These are phyloP conservation scores for Cheirogaleus major DNA, from an alignment of 2,797 vertebrate species.

Conservation along the genomic window DNA sequence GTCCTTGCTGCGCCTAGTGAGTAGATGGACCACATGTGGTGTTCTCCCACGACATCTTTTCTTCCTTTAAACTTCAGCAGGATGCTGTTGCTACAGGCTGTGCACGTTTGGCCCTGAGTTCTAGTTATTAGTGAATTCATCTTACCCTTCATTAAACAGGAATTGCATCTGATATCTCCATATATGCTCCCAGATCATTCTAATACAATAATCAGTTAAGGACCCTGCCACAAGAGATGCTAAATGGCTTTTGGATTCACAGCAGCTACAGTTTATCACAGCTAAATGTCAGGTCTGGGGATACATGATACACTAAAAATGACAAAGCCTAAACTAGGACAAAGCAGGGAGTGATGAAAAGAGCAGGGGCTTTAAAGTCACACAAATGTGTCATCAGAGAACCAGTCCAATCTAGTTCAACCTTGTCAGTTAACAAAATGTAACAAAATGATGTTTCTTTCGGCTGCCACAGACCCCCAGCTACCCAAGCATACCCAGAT, in stretches of 20 bases:
- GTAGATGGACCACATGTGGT: accelerated
- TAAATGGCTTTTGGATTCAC: no score
- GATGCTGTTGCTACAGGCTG: not conserved
- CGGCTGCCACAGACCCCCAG: not conserved
- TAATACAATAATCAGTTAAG: not conserved
- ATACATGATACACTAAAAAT: accelerated
- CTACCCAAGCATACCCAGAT: not conserved
- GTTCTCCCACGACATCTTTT: not conserved
- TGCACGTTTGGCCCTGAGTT: not conserved
- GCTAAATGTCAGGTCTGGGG: no score
- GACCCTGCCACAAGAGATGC: no score
- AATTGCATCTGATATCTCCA: not conserved
- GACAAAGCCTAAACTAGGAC: no score
- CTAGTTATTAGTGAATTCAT: not conserved
- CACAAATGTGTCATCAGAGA: accelerated
- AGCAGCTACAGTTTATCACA: not conserved
- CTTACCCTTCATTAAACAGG: not conserved
- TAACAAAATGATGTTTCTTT: not conserved
- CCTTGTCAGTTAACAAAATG: not conserved
- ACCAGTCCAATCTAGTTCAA: not conserved
- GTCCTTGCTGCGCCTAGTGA: not conserved
- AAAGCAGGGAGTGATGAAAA: accelerated
- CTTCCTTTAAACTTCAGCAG: not conserved
- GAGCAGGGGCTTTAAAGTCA: not conserved
- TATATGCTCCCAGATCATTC: not conserved